phyloP scores from a whole-genome alignment of 2,888 invertebrate species.

The Synanthedon andrenaeformis region DNA sequence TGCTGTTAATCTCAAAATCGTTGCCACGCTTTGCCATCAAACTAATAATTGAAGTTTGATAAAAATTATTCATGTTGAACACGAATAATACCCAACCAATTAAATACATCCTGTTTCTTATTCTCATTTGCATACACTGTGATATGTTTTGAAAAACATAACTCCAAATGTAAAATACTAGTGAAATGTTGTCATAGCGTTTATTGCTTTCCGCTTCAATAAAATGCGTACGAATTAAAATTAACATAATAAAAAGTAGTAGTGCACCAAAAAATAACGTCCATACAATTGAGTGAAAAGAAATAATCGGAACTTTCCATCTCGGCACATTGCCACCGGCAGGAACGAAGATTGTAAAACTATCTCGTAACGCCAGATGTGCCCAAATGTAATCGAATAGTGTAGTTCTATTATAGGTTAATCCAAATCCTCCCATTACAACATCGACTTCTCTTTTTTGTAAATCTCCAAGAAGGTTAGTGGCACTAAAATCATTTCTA shows the following conservation, averaged over 20 bases:
- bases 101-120: neutral
- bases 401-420: conserved; percentile 1
- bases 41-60: conserved; percentile 9
- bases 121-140: neutral
- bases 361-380: conserved; percentile 5
- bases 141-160: neutral
- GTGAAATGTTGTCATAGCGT: neutral
- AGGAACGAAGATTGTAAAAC: conserved; percentile 2
- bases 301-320: conserved; percentile 6
- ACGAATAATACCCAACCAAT: conserved; percentile 7
- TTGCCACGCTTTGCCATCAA: conserved; percentile 1
- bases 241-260: neutral
- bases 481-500: conserved; percentile 4
- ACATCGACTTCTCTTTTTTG: conserved; percentile 5
- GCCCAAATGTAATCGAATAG: conserved; percentile 6
- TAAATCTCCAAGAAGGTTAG: conserved; percentile 2
- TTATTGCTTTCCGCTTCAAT: neutral
- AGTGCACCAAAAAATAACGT: conserved; percentile 2
- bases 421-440: conserved; percentile 6
- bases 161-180: neutral
- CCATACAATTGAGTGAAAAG: conserved; percentile 6
- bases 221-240: neutral
- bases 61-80: conserved; percentile 8
- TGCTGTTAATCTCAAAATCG: neutral
- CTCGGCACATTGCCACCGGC: conserved; percentile 1